Evolutionary conservation across 1,140 invertebrate genomes (phyloP).

Genomic region (Planococcus citri): DNA sequence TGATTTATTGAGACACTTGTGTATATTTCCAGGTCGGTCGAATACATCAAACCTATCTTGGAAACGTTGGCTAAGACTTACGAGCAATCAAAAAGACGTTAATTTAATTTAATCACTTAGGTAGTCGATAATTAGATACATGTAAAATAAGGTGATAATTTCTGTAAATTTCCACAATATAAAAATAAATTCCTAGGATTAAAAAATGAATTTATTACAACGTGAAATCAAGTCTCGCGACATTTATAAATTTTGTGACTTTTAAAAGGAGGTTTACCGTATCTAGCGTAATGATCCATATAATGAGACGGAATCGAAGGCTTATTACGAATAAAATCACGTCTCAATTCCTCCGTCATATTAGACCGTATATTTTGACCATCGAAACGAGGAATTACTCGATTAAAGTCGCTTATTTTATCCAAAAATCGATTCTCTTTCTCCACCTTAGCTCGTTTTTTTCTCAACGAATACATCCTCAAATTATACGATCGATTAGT

Average conservation of each 20-base stretch:
- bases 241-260: neutral
- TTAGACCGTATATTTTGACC: neutral
- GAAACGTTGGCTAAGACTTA: neutral
- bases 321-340: neutral
- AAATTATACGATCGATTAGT: neutral
- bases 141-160: too few species aligned
- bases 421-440: neutral
- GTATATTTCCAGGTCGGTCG: neutral
- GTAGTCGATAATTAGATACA: too few species aligned
- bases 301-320: too few species aligned
- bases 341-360: neutral
- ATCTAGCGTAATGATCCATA: neutral
- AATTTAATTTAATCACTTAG: too few species aligned
- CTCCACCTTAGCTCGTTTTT: neutral
- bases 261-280: constrained; percentile 5
- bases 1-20: neutral
- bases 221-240: neutral
- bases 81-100: too few species aligned
- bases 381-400: too few species aligned
- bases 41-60: neutral
- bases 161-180: too few species aligned
- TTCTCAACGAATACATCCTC: neutral
- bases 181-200: too few species aligned
- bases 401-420: too few species aligned
- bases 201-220: too few species aligned